Evolutionary conservation across 2,797 vertebrate species (phyloP), one percentile per base, ranked within the genome.

Genomic region (Galaxias olidus): DNA sequence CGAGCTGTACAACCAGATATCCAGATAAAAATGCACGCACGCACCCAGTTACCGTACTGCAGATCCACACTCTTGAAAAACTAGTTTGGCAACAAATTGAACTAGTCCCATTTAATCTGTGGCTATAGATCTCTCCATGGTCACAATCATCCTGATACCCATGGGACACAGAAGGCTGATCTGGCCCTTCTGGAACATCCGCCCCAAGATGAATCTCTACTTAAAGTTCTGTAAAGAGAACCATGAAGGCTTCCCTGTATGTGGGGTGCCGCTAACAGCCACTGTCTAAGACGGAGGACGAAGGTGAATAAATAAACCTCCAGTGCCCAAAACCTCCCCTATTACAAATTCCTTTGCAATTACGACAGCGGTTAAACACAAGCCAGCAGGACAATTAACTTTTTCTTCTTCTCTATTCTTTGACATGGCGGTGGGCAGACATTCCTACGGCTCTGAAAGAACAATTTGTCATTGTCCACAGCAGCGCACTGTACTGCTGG

Each of bases 401-500:
- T 54, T 19, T 40, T 54, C 18, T 54, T 54, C 18, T 54, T 20
- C 52, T 54, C 20, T 13, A 30, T 54, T 20, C 52, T 54, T 10
- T 54, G 52, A 54, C 19, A 54, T 54, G 52, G 52, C 18, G 18
- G 12, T 71, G 81, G 81, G 77, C 79, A 76, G 80, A 82, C 87
- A 85, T 86, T 90, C 85, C 87, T 81, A 10, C 17, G 73, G 71
- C 77, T 76, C 77, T 89, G 87, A 91, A 90, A 89, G 87, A 80
- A 54, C 72, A 81, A 91, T 91, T 91, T 91, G 91, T 93, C 90
- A 90, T 84, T 80, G 86, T 88, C 66, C 80, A 91, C 88, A 89
- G 87, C 84, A 7, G 71, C 50, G 50, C 87, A 87, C 87, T 88
- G 87, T 90, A 90, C 83, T 58, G 72, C 86, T 60, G 83, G 82